phyloP scores from a whole-genome alignment of 2,888 invertebrate genomes.

The Hyles lineata region DNA sequence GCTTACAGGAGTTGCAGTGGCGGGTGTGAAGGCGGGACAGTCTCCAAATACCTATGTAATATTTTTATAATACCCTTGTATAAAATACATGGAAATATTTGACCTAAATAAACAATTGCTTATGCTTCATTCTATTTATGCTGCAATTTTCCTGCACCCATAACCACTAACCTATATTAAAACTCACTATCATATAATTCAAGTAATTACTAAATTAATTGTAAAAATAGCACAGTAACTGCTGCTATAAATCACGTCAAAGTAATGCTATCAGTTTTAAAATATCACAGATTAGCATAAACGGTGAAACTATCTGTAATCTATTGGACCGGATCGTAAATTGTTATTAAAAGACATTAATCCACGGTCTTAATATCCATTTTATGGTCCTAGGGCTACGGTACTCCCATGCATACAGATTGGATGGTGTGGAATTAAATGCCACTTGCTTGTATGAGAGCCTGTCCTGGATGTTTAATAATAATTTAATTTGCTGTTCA shows the following conservation, averaged over 20 bases:
- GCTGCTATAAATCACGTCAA: neutral
- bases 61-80: too few species aligned
- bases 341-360: conserved; percentile 36
- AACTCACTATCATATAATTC: neutral
- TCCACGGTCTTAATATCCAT: conserved; percentile 29
- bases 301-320: conserved; percentile 33
- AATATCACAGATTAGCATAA: conserved; percentile 29
- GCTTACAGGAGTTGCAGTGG: too few species aligned
- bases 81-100: too few species aligned
- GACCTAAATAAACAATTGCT: too few species aligned
- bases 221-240: neutral
- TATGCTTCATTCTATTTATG: too few species aligned
- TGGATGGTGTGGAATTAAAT: conserved; percentile 23
- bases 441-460: neutral
- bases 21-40: too few species aligned
- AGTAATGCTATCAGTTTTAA: conserved; percentile 19
- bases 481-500: conserved; percentile 8
- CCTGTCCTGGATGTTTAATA: neutral
- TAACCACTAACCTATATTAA: neutral
- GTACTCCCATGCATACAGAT: conserved; percentile 30
- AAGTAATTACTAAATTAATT: conserved; percentile 3
- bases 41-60: too few species aligned
- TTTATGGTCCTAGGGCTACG: conserved; percentile 28
- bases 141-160: neutral
- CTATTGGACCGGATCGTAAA: conserved; percentile 27